Conservation (phyloP, 2,113 vertebrate genomes). For the Tyto alba region DNA sequence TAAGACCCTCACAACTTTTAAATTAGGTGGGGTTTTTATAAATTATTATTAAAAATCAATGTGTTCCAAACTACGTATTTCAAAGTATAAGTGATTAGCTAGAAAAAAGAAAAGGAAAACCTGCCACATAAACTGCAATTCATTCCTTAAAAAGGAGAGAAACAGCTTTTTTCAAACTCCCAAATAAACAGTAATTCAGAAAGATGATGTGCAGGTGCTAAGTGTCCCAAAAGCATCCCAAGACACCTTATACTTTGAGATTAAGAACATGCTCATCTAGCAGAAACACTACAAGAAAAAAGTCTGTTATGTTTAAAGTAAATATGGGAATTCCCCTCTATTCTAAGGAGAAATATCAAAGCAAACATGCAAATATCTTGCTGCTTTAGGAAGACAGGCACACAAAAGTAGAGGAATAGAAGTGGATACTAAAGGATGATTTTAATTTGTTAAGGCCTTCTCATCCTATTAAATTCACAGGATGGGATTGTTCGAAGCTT, state of each 20-base stretch:
- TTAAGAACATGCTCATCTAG: background rate
- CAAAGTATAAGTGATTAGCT: background rate
- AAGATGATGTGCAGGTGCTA: background rate
- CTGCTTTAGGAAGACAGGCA: background rate
- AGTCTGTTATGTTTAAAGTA: background rate
- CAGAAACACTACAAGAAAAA: background rate
- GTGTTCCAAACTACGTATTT: background rate
- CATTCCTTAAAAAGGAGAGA: background rate
- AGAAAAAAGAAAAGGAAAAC: background rate
- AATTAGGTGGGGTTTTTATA: no score
- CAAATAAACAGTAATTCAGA: background rate
- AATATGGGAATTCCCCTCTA: background rate
- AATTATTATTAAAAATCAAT: background rate
- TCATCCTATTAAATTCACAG: background rate
- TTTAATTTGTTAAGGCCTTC: background rate
- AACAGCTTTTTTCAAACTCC: background rate
- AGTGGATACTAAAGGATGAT: background rate
- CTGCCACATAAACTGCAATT: background rate
- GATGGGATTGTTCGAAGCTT: background rate
- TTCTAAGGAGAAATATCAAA: background rate
- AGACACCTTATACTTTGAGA: background rate
- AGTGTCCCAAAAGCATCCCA: background rate
- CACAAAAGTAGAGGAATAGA: background rate
- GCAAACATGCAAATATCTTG: background rate
- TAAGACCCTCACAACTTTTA: background rate